Base-by-base conservation (phyloP, 2,888 invertebrate species). In the Platycheirus albimanus region DNA sequence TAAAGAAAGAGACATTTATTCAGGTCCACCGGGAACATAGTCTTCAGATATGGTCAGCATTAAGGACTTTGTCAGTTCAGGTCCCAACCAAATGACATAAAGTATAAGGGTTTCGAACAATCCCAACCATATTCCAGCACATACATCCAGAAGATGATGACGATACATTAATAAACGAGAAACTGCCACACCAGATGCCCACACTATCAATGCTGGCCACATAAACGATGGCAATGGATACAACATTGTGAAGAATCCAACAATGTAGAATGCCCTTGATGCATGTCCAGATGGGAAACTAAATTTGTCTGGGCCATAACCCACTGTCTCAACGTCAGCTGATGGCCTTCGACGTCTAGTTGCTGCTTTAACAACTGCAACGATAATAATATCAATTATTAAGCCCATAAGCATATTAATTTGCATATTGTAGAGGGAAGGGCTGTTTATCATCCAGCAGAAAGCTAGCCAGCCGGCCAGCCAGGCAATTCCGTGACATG, bases 211-310 rank as follows among this genome's bases (percentile, higher is more conserved):
- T 0, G 95, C 93, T 19, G 94, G 93, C 83, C 93, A 91, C 84
- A 93, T 93, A 63, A 95, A 86, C 5, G 93, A 87, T 0, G 94
- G 91, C 1, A 95, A 86, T 0, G 95, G 94, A 89, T 93, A 93
- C 19, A 95, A 87, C 80, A 92, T 91, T 3, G 93, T 92, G 85
- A 97, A 95, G 88, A 96, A 95, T 75, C 94, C 93, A 3, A 94
- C 92, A 19, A 98, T 92, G 89, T 96, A 93, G 3, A 95, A 93
- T 0, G 97, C 94, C 86, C 99, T 92, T 24, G 98, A 97, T 0
- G 97, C 94, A 90, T 99, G 99, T 0, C 98, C 98, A 0, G 98
- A 99, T 10, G 99, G 99, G 89, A 99, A 99, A 54, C 93, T 93
- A 54, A 95, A 99, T 87, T 97, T 95, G 90, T 98, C 98, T 0